Base-by-base conservation (phyloP, 1,140 invertebrate genomes). In the Arctopsyche grandis region DNA sequence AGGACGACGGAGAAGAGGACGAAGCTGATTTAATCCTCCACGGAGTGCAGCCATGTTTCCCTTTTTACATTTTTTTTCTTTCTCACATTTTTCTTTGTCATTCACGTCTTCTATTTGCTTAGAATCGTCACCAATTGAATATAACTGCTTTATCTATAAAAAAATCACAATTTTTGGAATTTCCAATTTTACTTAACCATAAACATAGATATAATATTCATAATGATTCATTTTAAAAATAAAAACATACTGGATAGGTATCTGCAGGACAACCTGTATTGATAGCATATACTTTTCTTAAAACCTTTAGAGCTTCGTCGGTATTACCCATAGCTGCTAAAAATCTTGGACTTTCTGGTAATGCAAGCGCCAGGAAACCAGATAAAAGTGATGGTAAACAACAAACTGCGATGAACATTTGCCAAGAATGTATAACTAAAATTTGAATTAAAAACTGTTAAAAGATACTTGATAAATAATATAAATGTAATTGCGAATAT, bases 261-360 rank as follows among this genome's bases (percentile, higher is more conserved):
- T 92, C 89, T 19, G 85, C 83, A 0, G 90, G 85, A 79, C 89
- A 87, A 0, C 91, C 90, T 9, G 90, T 92, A 80, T 95, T 95
- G 4, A 88, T 83, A 0, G 84, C 83, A 82, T 91, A 93, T 4
- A 94, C 91, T 48, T 80, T 87, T 46, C 84, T 84, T 58, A 94
- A 91, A 0, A 93, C 87, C 21, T 86, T 73, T 66, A 94, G 82
- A 0, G 94, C 93, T 82, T 93, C 92, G 0, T 90, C 87, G 77
- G 92, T 92, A 46, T 90, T 89, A 71, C 93, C 92, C 82, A 90
- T 87, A 0, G 92, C 91, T 90, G 96, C 93, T 0, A 95, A 86
- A 85, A 94, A 96, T 85, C 95, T 95, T 4, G 95, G 94, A 83
- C 93, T 96, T 85, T 96, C 95, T 0, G 94, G 92, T 5, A 95